phyloP scores from a whole-genome alignment of 2,888 invertebrate genomes.

The Thumatha senex region DNA sequence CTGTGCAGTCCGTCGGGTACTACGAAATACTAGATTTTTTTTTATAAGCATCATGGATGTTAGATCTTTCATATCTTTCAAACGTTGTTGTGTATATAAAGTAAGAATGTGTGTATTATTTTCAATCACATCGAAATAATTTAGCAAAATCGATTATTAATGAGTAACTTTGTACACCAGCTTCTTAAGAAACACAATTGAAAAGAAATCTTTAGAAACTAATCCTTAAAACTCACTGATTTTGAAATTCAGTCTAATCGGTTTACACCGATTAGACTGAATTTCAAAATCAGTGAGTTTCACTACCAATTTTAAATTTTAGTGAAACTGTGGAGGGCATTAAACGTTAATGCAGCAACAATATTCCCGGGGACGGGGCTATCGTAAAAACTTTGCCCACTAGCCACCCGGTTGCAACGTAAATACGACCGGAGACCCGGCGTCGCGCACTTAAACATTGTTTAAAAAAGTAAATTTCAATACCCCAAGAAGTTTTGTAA shows the following conservation, averaged over 20 bases:
- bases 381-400: slow-evolving; percentile 77
- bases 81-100: background rate
- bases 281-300: too few relatives aligned
- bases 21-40: slow-evolving; percentile 15
- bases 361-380: slow-evolving; percentile 64
- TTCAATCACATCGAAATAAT: too few relatives aligned
- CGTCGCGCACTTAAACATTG: slow-evolving; percentile 71
- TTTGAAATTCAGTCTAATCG: slow-evolving; percentile 58
- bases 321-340: slow-evolving; percentile 62
- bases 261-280: too few relatives aligned
- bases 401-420: slow-evolving; percentile 52
- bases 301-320: slow-evolving; percentile 72
- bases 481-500: slow-evolving; percentile 65
- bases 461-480: slow-evolving; percentile 76
- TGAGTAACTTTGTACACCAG: too few relatives aligned
- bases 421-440: slow-evolving; percentile 37
- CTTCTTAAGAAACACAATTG: slow-evolving; percentile 24
- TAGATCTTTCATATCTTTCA: background rate
- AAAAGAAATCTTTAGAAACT: slow-evolving; percentile 29
- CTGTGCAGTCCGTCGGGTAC: slow-evolving; percentile 17
- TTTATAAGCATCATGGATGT: slow-evolving; percentile 20
- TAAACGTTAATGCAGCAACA: slow-evolving; percentile 79
- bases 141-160: too few relatives aligned
- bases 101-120: too few relatives aligned
- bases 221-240: slow-evolving; percentile 46